phyloP scores from a whole-genome alignment of 2,113 vertebrate species.

The crab-eating macaque (Macaca fascicularis) region DNA sequence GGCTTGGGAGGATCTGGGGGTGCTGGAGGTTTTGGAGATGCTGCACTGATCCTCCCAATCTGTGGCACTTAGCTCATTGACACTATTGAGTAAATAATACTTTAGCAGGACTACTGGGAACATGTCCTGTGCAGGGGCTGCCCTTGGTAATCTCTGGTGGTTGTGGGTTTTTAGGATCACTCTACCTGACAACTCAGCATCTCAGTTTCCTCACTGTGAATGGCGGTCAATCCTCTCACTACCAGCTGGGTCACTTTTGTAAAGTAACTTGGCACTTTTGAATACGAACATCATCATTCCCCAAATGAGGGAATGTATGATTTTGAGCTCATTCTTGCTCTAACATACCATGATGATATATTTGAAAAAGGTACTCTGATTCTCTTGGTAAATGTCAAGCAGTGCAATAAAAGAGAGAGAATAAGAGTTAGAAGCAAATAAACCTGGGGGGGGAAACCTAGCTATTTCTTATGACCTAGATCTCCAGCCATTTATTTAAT shows the following conservation, averaged over 20 bases:
- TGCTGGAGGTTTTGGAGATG: not conserved
- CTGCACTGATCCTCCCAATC: not conserved
- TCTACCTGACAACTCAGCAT: not conserved
- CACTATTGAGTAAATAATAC: not conserved
- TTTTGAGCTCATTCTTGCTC: not conserved
- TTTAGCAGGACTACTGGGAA: not conserved
- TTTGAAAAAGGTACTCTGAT: not conserved
- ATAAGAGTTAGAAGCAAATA: not conserved
- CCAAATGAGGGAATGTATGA: not conserved
- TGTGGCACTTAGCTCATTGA: not conserved
- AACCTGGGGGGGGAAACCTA: not conserved
- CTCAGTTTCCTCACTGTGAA: not conserved
- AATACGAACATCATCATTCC: not conserved
- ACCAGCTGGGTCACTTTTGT: not conserved
- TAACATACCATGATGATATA: not conserved
- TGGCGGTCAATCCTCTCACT: rapidly evolving
- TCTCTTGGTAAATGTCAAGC: not conserved
- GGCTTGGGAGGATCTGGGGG: rapidly evolving
- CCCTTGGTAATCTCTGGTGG: rapidly evolving
- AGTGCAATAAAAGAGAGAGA: not conserved
- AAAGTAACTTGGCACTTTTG: not conserved
- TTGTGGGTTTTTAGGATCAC: no score
- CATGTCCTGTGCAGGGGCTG: no score
- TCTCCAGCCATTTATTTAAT: not conserved
- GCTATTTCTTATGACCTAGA: not conserved